Evolutionary conservation across 2,797 vertebrate species (phyloP).

Genomic region (Threskiornis aethiopicus): DNA sequence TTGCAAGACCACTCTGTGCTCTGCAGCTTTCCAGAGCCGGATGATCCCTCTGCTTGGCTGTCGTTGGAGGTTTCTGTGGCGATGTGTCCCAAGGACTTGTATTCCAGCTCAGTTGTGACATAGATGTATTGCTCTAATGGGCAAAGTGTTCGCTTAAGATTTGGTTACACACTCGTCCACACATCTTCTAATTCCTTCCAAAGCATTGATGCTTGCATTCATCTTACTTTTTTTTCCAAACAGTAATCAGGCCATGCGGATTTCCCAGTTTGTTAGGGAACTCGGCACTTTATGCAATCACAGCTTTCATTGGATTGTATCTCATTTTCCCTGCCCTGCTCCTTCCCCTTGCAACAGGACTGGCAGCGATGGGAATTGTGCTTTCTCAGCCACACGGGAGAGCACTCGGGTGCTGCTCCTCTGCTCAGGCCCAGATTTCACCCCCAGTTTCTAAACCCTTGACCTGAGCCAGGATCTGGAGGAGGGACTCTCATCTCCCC

Average conservation of each 20-base stretch:
- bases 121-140: background rate
- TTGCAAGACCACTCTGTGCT: background rate
- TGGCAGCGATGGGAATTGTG: background rate
- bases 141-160: background rate
- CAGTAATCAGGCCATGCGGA: background rate
- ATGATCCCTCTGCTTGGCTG: background rate
- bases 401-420: background rate
- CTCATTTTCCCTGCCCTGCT: background rate
- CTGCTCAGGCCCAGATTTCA: background rate
- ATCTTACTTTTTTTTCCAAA: background rate
- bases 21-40: background rate
- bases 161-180: background rate
- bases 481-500: background rate
- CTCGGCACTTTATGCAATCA: background rate
- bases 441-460: background rate
- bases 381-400: fast-evolving
- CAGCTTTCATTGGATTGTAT: background rate
- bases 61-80: fast-evolving
- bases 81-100: background rate
- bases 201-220: background rate
- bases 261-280: background rate
- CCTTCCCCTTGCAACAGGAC: background rate
- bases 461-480: background rate
- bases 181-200: background rate
- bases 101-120: background rate